These are phyloP conservation scores for Chaetops frenatus DNA, from an alignment of 2,113 vertebrate species.

Conservation along the genomic window DNA sequence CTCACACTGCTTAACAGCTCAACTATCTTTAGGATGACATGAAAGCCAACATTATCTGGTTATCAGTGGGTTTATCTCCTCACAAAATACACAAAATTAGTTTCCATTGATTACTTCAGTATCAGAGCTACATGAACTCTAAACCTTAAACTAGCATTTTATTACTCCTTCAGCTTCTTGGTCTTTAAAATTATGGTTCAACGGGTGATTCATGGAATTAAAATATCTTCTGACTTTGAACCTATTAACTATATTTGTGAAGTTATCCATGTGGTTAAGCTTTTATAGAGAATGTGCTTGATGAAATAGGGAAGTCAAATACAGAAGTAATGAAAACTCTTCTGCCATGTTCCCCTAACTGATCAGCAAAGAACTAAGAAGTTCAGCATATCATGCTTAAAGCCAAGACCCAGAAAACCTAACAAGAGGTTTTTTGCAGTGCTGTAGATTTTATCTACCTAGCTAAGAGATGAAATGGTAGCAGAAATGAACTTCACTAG, in stretches of 20 bases:
- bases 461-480: neutral
- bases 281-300: neutral
- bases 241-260: neutral
- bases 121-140: neutral
- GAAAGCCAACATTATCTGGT: neutral
- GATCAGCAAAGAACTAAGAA: neutral
- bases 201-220: neutral
- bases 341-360: slow-evolving; percentile 13
- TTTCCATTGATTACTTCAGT: neutral
- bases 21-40: neutral
- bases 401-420: neutral
- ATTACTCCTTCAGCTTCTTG: neutral
- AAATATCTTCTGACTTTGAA: neutral
- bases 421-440: neutral
- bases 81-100: neutral
- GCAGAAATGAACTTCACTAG: neutral
- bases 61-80: neutral
- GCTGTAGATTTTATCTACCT: neutral
- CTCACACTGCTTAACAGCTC: neutral
- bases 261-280: neutral
- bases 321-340: neutral
- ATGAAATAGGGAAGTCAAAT: neutral
- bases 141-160: neutral
- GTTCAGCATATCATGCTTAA: fast-evolving
- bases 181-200: neutral